These are phyloP conservation scores for Cosmia pyralina DNA, from an alignment of 2,888 invertebrate species.

Conservation along the genomic window DNA sequence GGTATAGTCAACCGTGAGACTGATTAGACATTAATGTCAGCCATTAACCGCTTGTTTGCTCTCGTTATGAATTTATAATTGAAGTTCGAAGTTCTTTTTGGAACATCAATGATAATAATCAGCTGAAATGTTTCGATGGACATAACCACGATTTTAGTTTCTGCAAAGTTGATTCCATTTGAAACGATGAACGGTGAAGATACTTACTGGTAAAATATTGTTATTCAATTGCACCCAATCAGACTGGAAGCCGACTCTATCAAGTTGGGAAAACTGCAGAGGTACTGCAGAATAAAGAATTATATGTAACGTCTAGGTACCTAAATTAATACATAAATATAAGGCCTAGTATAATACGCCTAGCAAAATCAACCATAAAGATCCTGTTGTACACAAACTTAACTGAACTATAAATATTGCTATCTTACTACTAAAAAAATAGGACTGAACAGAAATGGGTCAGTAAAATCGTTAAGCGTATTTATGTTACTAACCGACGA, in stretches of 20 bases:
- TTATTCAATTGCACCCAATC: background rate
- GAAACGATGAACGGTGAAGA: background rate
- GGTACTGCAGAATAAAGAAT: background rate
- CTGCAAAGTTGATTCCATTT: conserved; percentile 1
- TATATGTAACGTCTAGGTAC: background rate
- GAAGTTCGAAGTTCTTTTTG: conserved; percentile 6
- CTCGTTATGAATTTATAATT: conserved; percentile 60
- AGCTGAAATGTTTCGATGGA: background rate
- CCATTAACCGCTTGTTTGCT: conserved; percentile 43
- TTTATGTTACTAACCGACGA: too few relatives aligned
- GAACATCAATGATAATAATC: conserved; percentile 24
- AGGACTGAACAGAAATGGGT: background rate
- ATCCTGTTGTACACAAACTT: background rate
- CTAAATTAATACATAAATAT: background rate
- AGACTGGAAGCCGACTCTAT: background rate
- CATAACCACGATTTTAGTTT: conserved; percentile 12
- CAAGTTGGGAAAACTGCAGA: background rate
- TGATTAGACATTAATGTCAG: conserved; percentile 24
- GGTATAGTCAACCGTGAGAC: background rate
- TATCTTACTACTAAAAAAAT: conserved; percentile 5
- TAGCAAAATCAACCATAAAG: background rate
- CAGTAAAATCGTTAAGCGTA: conserved; percentile 5
- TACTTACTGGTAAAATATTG: background rate
- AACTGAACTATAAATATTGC: background rate
- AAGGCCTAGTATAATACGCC: too few relatives aligned